phyloP scores from a whole-genome alignment of 2,888 invertebrate species.

The Lasioglossum lativentre region DNA sequence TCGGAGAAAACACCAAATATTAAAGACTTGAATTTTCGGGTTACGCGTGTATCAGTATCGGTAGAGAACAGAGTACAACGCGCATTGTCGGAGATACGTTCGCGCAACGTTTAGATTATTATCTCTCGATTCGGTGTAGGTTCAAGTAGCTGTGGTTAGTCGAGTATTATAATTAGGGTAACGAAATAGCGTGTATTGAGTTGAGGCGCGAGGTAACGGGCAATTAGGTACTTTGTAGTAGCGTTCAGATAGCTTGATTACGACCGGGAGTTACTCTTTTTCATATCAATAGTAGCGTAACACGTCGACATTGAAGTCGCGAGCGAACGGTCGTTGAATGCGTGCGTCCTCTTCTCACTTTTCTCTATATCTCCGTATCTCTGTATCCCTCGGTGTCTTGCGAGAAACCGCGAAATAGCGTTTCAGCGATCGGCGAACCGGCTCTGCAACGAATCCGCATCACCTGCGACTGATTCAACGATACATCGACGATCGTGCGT shows the following conservation, averaged over 20 bases:
- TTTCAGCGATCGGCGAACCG: constrained; percentile 13
- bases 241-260: constrained; percentile 4
- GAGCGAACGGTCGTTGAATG: not conserved
- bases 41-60: constrained; percentile 36
- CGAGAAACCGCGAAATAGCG: constrained; percentile 15
- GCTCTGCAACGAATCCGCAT: constrained; percentile 55
- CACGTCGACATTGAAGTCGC: not conserved
- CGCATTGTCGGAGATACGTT: constrained; percentile 21
- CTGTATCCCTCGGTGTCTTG: not conserved
- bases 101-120: constrained; percentile 17
- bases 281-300: constrained; percentile 26
- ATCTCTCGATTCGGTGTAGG: constrained; percentile 28
- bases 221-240: constrained; percentile 36
- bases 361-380: not conserved
- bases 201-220: constrained; percentile 33
- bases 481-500: constrained; percentile 33
- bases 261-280: constrained; percentile 8
- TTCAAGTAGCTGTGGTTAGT: constrained; percentile 26
- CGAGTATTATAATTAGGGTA: constrained; percentile 10
- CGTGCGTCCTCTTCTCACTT: not conserved
- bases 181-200: constrained; percentile 13
- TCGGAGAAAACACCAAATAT: constrained; percentile 75
- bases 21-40: constrained; percentile 70
- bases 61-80: constrained; percentile 53
- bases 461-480: constrained; percentile 57